Base-by-base conservation (phyloP, 1,140 invertebrate species). In the Drusus annulatus region DNA sequence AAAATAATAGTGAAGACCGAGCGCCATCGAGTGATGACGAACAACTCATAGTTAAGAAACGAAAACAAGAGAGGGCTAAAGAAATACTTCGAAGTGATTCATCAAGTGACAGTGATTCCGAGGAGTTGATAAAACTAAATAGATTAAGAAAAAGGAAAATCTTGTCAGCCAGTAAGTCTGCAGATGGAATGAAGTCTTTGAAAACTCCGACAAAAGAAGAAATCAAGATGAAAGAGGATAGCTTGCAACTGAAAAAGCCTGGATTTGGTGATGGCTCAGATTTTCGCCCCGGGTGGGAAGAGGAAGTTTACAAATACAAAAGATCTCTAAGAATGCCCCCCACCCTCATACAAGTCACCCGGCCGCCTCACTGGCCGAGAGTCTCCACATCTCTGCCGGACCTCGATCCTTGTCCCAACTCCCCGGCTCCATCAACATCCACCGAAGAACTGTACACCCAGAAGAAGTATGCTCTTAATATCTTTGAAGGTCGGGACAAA, bases 221-320 rank as follows among this genome's bases (percentile, higher is more conserved):
- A 16, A 84, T 86, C 5, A 81, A 84, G 28, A 88, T 86, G 79
- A 86, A 91, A 89, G 71, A 85, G 51, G 82, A 90, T 81, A 84
- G 84, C 85, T 73, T 87, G 87, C 85, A 85, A 62, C 86, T 85
- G 4, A 91, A 91, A 52, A 93, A 94, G 85, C 90, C 92, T 2
- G 87, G 91, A 17, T 94, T 94, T 85, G 93, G 93, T 0, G 93
- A 94, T 86, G 93, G 93, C n/a, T 93, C 93, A 56, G 92, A 94
- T 84, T 94, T 94, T 84, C 90, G 91, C 82, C 94, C 94, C 0
- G 94, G 94, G 0, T 96, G 94, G 94, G 94, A 95, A 87, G 93
- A 94, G 84, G 94, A 95, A 84, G 90, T 96, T 23, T 95, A 94
- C 83, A 92, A 92, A 80, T 96, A 94, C 83, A 96, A 96, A 86